Conservation (phyloP, 2,888 invertebrate genomes). For the Eremobia ochroleuca region DNA sequence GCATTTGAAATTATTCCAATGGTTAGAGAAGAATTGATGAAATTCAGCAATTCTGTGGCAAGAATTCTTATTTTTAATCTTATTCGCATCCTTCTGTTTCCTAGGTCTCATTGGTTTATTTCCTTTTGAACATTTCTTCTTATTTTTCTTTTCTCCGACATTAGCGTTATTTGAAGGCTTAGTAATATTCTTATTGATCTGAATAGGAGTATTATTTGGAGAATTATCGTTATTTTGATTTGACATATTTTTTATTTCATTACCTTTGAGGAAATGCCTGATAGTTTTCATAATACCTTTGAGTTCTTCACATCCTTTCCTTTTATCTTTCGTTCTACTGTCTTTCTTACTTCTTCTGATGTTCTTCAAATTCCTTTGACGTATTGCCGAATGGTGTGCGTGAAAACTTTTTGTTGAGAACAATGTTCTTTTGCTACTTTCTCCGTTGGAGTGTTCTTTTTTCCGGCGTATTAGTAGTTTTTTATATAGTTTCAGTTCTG, state of each 20-base stretch:
- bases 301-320: conserved; percentile 20
- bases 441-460: background rate
- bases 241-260: conserved; percentile 5
- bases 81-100: conserved; percentile 37
- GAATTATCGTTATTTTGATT: conserved; percentile 28
- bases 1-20: conserved; percentile 66
- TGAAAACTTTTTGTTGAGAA: conserved; percentile 19
- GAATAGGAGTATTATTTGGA: conserved; percentile 19
- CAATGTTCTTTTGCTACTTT: conserved; percentile 10
- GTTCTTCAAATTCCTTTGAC: conserved; percentile 40
- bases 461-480: background rate
- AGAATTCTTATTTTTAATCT: conserved; percentile 40
- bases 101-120: conserved; percentile 33
- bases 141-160: conserved; percentile 25
- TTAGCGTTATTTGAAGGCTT: conserved; percentile 37
- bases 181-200: conserved; percentile 20
- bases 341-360: conserved; percentile 25
- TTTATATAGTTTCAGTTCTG: background rate
- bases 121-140: conserved; percentile 25
- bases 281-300: conserved; percentile 37
- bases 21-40: conserved; percentile 58
- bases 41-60: conserved; percentile 36
- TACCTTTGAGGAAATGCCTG: conserved; percentile 18
- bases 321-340: conserved; percentile 21
- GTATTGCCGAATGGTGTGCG: conserved; percentile 4